Percentiles rank a stretch among this genome's conserved stretches.
Evolutionary conservation across 2,113 vertebrate species (phyloP).

Genomic region (Carlito syrichta): DNA sequence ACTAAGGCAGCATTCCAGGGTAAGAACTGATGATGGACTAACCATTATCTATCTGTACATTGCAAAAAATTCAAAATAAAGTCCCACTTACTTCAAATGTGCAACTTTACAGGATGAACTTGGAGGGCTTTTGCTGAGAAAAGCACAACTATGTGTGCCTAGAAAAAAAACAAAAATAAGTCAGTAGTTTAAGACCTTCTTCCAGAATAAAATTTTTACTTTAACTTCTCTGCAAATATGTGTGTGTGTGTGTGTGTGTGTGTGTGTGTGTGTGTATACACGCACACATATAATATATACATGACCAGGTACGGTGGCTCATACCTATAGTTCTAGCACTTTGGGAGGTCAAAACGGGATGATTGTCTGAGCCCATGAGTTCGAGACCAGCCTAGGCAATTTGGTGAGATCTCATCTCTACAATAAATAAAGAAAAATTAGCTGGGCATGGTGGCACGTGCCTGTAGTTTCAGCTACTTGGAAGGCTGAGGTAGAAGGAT

Average conservation of each 20-base stretch:
- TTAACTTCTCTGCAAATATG: not conserved
- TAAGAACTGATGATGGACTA: not conserved
- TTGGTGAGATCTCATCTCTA: no score
- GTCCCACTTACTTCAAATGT: not conserved
- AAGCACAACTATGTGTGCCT: not conserved
- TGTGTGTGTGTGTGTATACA: no score
- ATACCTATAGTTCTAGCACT: no score
- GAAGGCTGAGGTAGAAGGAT: no score
- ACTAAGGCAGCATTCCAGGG: not conserved
- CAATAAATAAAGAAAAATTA: no score
- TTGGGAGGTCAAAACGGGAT: no score
- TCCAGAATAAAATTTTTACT: not conserved
- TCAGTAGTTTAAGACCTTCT: not conserved
- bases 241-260: no score
- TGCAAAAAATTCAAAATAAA: conserved; percentile 35
- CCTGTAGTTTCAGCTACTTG: no score
- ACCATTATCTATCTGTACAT: not conserved
- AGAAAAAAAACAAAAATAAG: conserved; percentile 27
- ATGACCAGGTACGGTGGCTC: no score
- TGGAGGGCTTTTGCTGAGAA: not conserved
- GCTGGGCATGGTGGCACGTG: no score
- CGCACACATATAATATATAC: not conserved
- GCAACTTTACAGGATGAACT: not conserved
- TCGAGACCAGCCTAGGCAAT: no score
- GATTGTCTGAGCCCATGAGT: no score